These are phyloP conservation scores for Galemys pyrenaicus DNA, from an alignment of 2,113 vertebrate genomes.

Conservation along the genomic window DNA sequence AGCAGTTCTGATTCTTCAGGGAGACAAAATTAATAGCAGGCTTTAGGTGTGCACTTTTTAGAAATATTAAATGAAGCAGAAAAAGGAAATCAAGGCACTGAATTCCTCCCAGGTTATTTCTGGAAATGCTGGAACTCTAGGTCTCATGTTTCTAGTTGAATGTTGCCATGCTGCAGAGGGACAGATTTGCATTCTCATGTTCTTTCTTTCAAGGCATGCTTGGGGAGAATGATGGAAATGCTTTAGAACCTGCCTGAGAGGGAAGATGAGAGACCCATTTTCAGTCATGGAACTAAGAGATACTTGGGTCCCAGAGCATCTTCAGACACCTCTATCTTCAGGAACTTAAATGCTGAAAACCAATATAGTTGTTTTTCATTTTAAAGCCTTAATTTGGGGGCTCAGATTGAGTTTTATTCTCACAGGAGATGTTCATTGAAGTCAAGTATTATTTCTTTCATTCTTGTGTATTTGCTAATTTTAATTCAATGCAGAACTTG, in stretches of 20 bases:
- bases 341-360: not conserved
- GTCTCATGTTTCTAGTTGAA: not conserved
- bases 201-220: not conserved
- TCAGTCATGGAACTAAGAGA: not conserved
- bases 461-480: not conserved
- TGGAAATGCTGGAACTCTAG: not conserved
- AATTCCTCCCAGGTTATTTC: not conserved
- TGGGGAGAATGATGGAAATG: not conserved
- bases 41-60: not conserved
- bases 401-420: not conserved
- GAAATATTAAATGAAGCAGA: not conserved
- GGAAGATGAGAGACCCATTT: not conserved
- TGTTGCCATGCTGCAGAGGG: too few relatives aligned
- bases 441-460: constrained; percentile 35
- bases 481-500: constrained; percentile 23
- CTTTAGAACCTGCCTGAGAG: not conserved
- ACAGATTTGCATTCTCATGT: not conserved
- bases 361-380: constrained; percentile 16
- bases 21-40: not conserved
- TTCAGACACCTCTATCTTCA: not conserved
- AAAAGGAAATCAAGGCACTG: not conserved
- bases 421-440: not conserved
- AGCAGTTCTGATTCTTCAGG: not conserved
- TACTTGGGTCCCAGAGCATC: not conserved
- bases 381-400: constrained; percentile 24